These are phyloP conservation scores for Troides aeacus DNA, from an alignment of 2,888 invertebrate genomes.

Conservation along the genomic window DNA sequence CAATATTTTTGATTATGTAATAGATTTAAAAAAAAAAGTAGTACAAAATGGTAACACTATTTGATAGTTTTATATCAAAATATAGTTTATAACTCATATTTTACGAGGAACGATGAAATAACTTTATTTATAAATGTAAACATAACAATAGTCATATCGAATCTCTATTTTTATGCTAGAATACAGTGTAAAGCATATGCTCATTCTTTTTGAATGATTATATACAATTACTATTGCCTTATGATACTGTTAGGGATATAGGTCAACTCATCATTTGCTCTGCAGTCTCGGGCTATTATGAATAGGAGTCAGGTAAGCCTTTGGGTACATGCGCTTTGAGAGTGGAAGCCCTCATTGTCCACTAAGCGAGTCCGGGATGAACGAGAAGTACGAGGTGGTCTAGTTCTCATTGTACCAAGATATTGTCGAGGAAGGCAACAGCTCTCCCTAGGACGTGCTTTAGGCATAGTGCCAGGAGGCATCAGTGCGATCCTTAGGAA, in stretches of 20 bases:
- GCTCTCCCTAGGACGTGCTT: too few species aligned
- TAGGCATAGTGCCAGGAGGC: too few species aligned
- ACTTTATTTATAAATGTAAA: not conserved
- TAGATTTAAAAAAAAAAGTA: not conserved
- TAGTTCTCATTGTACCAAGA: too few species aligned
- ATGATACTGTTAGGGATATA: constrained; percentile 2
- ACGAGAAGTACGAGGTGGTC: too few species aligned
- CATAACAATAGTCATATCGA: not conserved
- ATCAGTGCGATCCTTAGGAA: too few species aligned
- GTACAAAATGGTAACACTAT: constrained; percentile 25
- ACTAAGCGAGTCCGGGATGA: too few species aligned
- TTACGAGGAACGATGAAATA: constrained; percentile 9
- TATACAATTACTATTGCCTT: constrained; percentile 1
- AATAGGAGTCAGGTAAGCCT: too few species aligned
- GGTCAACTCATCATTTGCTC: constrained; percentile 13
- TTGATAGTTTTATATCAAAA: constrained; percentile 10
- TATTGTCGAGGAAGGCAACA: too few species aligned
- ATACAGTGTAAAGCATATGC: not conserved
- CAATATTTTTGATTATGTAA: not conserved
- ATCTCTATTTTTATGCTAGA: not conserved
- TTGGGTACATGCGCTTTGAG: too few species aligned
- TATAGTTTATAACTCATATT: constrained; percentile 3
- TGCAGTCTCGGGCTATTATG: too few species aligned
- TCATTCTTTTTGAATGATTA: constrained; percentile 1
- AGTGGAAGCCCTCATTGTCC: too few species aligned